Evolutionary conservation across 2,113 vertebrate genomes (phyloP).

Genomic region (Eulacestoma nigropectus): DNA sequence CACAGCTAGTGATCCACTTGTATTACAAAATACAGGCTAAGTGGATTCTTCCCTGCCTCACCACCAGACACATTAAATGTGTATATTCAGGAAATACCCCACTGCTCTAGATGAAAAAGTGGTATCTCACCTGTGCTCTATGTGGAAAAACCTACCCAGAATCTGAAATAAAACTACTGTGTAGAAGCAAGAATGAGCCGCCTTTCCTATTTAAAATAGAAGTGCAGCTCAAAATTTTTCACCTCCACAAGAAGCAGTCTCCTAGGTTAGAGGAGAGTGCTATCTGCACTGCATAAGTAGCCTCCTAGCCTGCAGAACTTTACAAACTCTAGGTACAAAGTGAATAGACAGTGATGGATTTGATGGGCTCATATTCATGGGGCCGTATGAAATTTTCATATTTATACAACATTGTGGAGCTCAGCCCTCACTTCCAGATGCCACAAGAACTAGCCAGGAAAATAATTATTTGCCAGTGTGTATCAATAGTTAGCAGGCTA

Average conservation of each 20-base stretch:
- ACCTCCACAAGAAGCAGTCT: background rate
- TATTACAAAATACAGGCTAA: background rate
- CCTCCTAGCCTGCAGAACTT: background rate
- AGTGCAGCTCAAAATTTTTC: background rate
- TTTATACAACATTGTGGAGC: background rate
- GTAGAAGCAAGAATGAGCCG: background rate
- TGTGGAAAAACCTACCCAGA: background rate
- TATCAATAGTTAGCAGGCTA: background rate
- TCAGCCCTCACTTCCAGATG: background rate
- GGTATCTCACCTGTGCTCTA: background rate
- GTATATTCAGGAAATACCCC: background rate
- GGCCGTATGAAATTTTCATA: background rate
- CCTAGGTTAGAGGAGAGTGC: background rate
- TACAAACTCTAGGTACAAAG: background rate
- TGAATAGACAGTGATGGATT: background rate
- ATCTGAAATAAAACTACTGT: background rate
- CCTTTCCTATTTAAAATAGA: background rate
- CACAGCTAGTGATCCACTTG: background rate
- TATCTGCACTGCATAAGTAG: background rate
- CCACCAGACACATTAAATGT: background rate
- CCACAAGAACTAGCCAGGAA: background rate
- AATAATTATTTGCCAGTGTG: background rate
- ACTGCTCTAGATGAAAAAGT: background rate
- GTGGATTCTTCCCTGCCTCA: background rate
- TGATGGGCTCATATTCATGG: background rate